These are phyloP conservation scores for Cassiopea andromeda DNA, from an alignment of 30 jellyfish, hydroid and myxozoan genomes.

Conservation along the genomic window DNA sequence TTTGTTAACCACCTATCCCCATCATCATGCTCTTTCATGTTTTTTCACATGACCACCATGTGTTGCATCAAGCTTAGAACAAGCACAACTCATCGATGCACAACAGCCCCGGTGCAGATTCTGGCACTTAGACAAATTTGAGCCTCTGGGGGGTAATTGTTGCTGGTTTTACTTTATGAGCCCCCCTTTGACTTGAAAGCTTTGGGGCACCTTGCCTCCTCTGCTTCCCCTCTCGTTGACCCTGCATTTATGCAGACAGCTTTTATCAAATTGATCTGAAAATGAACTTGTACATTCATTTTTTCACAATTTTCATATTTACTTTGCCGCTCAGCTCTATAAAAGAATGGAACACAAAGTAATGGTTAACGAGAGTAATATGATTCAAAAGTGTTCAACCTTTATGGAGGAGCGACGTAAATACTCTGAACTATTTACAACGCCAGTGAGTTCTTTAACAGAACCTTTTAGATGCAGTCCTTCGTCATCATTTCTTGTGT, in stretches of 20 bases:
- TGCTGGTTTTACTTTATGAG: not conserved
- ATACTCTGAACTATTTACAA: conserved; percentile 4
- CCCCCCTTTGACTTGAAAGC: not conserved
- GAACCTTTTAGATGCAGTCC: conserved; percentile 19
- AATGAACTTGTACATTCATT: too few species aligned
- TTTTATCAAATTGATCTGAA: too few species aligned
- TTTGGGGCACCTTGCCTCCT: not conserved
- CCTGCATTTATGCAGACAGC: not conserved
- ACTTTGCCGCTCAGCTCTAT: conserved; percentile 20
- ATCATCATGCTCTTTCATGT: too few species aligned
- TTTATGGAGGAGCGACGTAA: conserved; percentile 1
- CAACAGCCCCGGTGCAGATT: too few species aligned
- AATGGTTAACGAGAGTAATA: conserved; percentile 26
- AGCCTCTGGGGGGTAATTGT: too few species aligned
- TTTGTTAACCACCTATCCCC: too few species aligned
- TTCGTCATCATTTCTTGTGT: not conserved
- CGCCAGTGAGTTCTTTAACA: conserved; percentile 21
- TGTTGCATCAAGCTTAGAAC: too few species aligned
- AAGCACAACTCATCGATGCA: too few species aligned
- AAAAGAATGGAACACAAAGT: not conserved
- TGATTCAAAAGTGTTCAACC: conserved; percentile 21
- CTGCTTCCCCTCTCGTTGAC: not conserved
- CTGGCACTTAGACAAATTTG: too few species aligned
- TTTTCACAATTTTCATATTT: not conserved
- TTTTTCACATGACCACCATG: too few species aligned